Base-by-base conservation (phyloP, 2,888 invertebrate species). In the Druceiella hillmani region DNA sequence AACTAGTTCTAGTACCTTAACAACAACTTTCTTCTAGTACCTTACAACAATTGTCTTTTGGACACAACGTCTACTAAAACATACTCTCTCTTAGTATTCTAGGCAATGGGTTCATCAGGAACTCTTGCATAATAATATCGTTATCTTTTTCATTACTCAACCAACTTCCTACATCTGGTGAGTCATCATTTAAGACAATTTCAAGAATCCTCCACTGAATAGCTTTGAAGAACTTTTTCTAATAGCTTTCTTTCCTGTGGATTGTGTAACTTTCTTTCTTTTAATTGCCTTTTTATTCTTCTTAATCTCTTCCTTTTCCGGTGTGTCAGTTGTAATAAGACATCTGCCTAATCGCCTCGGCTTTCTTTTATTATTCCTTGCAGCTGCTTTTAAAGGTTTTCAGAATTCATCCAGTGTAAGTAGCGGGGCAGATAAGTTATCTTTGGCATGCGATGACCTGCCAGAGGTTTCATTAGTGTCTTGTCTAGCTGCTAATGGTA, bases 271-370 rank as follows among this genome's bases (percentile, higher is more conserved):
- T n/a, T n/a, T n/a, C n/a, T n/a, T n/a, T n/a, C n/a, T n/a, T n/a
- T n/a, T n/a, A n/a, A n/a, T n/a, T n/a, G n/a, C 17, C 17, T 12
- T 17, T 7, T n/a, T 26, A 20, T 35, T 35, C 26, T 22, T 22
- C 24, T 33, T 25, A 24, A 22, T 33, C 13, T 33, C 22, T 6
- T 22, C 16, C 10, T 33, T 33, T 22, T 33, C 24, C 33, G 33
- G 33, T 33, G 33, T 33, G 13, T 33, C 33, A 33, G 33, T 33
- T 33, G 33, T 25, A 24, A 33, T 33, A 33, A 33, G 33, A 24
- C 24, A 33, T 33, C 13, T 33, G 7, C 33, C 33, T 33, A 33
- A 33, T 33, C 33, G 33, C 24, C 33, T 33, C 22, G 33, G 24
- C 22, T 33, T 33, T 32, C 32, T 32, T 32, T 32, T 32, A 17